Evolutionary conservation across 2,113 vertebrate species (phyloP), one percentile per base, ranked within the genome.

Genomic region (Lamprotornis superbus): DNA sequence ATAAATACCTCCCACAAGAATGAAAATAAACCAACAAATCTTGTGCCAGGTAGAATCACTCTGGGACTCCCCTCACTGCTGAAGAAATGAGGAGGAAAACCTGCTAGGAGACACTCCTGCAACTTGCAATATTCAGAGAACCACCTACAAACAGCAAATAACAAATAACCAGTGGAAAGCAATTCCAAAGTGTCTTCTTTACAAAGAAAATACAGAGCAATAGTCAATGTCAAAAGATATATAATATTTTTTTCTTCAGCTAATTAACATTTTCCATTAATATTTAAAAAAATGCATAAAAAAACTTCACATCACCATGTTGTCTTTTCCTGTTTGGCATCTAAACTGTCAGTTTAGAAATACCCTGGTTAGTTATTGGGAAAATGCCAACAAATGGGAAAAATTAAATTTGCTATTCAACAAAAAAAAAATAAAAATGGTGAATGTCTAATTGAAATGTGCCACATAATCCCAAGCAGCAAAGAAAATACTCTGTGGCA

Each of bases 361-460:
- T 15, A 81, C 2, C 7, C 52, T 79, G 17, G n/a, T 47, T 61
- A 71, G 40, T 80, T 63, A 69, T 83, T 64, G n/a, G 33, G 69
- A 76, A 95, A 94, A 79, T 61, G 75, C 75, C 70, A 91, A 79
- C 71, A 91, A 95, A 89, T 47, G 35, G 65, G 31, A 47, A 95
- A 90, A 95, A 61, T 47, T 49, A 56, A 47, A 61, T 65, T 86
- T 55, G 22, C 63, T 69, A 30, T 12, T 22, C 60, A 83, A 61
- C 28, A 3, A 19, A 42, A 52, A 37, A 83, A 30, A 31, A 50
- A 37, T 12, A 33, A 17, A 35, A 3, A 73, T 12, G 18, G 50
- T 76, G 65, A 85, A 69, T 60, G 46, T 35, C 71, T 82, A 96
- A 97, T 87, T 90, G 91, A 95, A 95, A 93, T 2, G 4, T 84